Conservation (phyloP, 2,113 vertebrate species). For the Esox niger region DNA sequence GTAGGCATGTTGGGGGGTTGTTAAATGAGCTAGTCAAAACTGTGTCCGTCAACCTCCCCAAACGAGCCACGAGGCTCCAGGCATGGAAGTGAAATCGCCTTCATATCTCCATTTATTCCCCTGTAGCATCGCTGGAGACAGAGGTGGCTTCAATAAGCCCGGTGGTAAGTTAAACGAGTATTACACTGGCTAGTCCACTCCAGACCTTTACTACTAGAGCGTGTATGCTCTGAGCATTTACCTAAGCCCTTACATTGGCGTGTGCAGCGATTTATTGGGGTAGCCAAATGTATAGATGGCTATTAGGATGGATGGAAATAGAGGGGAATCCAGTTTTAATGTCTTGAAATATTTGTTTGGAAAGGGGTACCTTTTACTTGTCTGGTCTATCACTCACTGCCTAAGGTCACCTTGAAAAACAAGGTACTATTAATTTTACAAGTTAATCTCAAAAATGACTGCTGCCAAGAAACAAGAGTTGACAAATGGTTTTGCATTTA, state of each 20-base stretch:
- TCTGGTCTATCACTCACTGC: slow-evolving; percentile 48
- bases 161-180: slow-evolving; percentile 99
- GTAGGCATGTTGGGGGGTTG: slow-evolving; percentile 49
- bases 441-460: slow-evolving; percentile 52
- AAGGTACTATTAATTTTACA: slow-evolving; percentile 37
- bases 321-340: slow-evolving; percentile 46
- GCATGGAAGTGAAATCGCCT: slow-evolving; percentile 97
- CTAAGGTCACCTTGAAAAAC: slow-evolving; percentile 50
- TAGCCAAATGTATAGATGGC: not conserved
- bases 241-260: slow-evolving; percentile 56
- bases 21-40: slow-evolving; percentile 80
- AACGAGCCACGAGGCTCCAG: slow-evolving; percentile 91
- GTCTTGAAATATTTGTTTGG: slow-evolving; percentile 57
- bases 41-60: slow-evolving; percentile 82
- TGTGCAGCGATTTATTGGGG: slow-evolving; percentile 48
- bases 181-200: slow-evolving; percentile 94
- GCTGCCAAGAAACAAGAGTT: slow-evolving; percentile 29
- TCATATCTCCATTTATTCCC: slow-evolving; percentile 99
- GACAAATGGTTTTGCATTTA: slow-evolving; percentile 37
- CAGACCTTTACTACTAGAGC: slow-evolving; percentile 72
- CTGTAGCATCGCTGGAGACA: slow-evolving; percentile 99
- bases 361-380: slow-evolving; percentile 53
- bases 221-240: slow-evolving; percentile 61
- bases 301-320: slow-evolving; percentile 21
- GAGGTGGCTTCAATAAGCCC: slow-evolving; percentile 99